phyloP scores from a whole-genome alignment of 2,888 invertebrate genomes.

The Drosophila anomelani region DNA sequence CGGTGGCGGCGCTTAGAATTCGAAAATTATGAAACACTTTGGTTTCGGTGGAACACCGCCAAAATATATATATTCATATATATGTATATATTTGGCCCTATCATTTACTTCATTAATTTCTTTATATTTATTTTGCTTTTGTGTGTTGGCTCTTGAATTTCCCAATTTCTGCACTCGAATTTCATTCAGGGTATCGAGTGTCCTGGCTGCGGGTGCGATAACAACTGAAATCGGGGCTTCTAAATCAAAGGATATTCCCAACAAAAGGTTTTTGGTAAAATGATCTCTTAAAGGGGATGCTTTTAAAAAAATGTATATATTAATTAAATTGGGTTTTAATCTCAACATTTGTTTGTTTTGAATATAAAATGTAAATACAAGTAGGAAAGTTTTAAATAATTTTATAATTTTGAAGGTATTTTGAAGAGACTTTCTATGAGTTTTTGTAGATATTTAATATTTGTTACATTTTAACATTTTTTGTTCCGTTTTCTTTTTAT shows the following conservation, averaged over 20 bases:
- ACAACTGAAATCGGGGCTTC: slow-evolving; percentile 14
- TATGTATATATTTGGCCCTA: slow-evolving; percentile 12
- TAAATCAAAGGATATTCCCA: slow-evolving; percentile 2
- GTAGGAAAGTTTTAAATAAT: background rate
- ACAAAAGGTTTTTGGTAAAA: slow-evolving; percentile 27
- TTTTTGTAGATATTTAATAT: background rate
- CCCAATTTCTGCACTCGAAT: slow-evolving; percentile 7
- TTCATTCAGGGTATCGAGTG: slow-evolving; percentile 21
- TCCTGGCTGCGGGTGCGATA: slow-evolving; percentile 20
- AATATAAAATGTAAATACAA: too few species aligned
- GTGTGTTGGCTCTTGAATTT: background rate
- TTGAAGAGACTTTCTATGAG: too few species aligned
- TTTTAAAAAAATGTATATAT: background rate
- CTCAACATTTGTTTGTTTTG: background rate
- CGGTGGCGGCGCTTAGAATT: slow-evolving; percentile 65
- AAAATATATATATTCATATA: background rate
- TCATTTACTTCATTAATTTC: slow-evolving; percentile 29
- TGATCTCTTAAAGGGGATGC: background rate
- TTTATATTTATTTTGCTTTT: slow-evolving; percentile 33
- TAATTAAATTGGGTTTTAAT: background rate
- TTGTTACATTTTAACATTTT: too few species aligned
- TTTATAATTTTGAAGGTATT: background rate
- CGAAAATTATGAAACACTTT: slow-evolving; percentile 73
- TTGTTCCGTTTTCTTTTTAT: background rate
- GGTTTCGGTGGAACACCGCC: background rate